Base-by-base conservation (phyloP, 2,797 vertebrate genomes). In the Mionectes olivaceus region DNA sequence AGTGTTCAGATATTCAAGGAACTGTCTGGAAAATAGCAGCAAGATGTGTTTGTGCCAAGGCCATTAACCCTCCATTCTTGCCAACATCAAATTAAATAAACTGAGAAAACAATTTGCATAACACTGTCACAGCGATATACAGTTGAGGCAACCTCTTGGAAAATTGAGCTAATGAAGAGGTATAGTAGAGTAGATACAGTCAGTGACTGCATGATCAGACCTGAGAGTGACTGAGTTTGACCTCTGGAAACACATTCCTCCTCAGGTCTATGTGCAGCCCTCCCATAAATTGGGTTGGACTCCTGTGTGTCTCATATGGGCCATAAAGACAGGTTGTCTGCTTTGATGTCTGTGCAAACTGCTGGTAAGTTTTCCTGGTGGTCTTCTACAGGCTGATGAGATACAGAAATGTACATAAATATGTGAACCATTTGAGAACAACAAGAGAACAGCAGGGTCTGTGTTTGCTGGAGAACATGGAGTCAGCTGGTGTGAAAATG, bases 41-140 rank as follows among this genome's bases (percentile, higher is more conserved):
- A 91, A 91, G 46, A 95, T 86, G 19, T 78, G 35, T 96, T 73
- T 13, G 47, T 96, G 91, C 91, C 95, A 96, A 97, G 95, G 92
- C 85, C 91, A 46, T 94, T 94, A 95, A 94, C 94, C 95, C 95
- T 94, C 80, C 33, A 94, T 93, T 94, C 95, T 96, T 96, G 96
- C 95, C 95, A 96, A 95, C 80, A 95, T 92, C 85, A 94, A 96
- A 96, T 95, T 94, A 94, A 91, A 94, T 84, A 96, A 95, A 91
- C 85, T 86, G 94, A 94, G 94, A 96, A 96, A 94, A 94, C 87
- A 88, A 94, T 93, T 95, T 91, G 60, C 85, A 55, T 97, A 93
- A 84, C 83, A 95, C 89, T 93, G 49, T 96, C 89, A 96, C 55
- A 86, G 74, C 0, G 4, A 84, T 90, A 96, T 28, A 82, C 37